phyloP scores from a whole-genome alignment of 2,888 invertebrate species.

The Polia nebulosa region DNA sequence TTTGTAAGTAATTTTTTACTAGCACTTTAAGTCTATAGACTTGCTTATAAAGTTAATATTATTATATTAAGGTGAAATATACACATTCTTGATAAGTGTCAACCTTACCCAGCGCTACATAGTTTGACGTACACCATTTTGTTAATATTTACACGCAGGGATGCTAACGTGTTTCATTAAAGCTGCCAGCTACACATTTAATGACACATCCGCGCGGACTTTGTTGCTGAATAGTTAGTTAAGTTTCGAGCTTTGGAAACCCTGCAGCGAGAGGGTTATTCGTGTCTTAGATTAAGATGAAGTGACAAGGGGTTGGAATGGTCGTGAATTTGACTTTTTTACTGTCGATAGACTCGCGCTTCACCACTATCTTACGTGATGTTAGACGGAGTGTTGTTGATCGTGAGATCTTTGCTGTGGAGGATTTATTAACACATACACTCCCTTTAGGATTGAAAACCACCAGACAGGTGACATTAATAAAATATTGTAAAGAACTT shows the following conservation, averaged over 20 bases:
- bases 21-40: too few species aligned
- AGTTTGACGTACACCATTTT: conserved; percentile 36
- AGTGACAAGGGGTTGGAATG: neutral
- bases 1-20: too few species aligned
- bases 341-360: neutral
- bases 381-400: too few species aligned
- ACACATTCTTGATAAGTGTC: neutral
- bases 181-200: conserved; percentile 38
- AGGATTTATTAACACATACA: too few species aligned
- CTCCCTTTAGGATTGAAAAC: too few species aligned
- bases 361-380: neutral
- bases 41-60: too few species aligned
- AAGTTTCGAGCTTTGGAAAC: conserved; percentile 28
- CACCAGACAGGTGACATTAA: too few species aligned
- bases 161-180: conserved; percentile 49
- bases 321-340: neutral
- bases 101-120: conserved; percentile 19
- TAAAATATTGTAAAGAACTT: too few species aligned
- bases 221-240: conserved; percentile 23
- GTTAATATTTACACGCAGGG: conserved; percentile 45
- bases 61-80: too few species aligned
- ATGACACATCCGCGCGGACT: conserved; percentile 21
- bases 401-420: too few species aligned
- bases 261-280: neutral
- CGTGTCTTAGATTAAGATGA: neutral